Evolutionary conservation across 2,797 vertebrate genomes (phyloP), one percentile per base, ranked within the genome.

Genomic region (Carduelis carduelis): DNA sequence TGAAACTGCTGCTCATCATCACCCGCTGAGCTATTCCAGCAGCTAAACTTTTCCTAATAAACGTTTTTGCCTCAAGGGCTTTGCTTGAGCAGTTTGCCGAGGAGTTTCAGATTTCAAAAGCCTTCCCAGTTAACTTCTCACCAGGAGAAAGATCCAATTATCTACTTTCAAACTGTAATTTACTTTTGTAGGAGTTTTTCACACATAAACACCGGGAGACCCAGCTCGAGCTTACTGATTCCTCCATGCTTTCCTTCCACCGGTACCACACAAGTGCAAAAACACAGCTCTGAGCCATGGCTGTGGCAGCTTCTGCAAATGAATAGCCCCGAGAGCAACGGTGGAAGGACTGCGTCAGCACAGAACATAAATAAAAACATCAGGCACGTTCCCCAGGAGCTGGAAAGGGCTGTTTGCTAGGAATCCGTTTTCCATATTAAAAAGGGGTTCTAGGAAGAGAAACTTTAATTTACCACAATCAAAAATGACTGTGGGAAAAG

Each of bases 91-190:
- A 27, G 34, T 70, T 82, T 69, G 81, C 63, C 44, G 39, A 24
- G 21, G 30, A 69, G 96, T 83, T 80, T 95, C 96, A 95, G 69
- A 94, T 95, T 97, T 95, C 96, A 97, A 95, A 95, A 88, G 93
- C 76, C 23, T 23, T 32, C 76, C 59, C 78, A 16, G 74, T 69
- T 92, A 82, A 80, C 84, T 89, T 96, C 95, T 87, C 41, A 43
- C 78, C 60, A 39, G 41, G 37, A 95, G 75, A 93, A 88, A 32
- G 82, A 94, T 39, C 87, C 89, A 91, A 95, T 95, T 95, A 96
- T 68, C 82, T 83, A 15, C 93, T 91, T 94, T 68, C 50, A 75
- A 87, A 88, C 82, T 64, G 89, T 77, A 88, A 88, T 93, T 90
- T 80, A 75, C 68, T 94, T 79, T 14, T 76, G 70, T 47, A 23